These are phyloP conservation scores for Acestrorhynchus altus DNA, from an alignment of 2,797 vertebrate genomes.

Conservation along the genomic window DNA sequence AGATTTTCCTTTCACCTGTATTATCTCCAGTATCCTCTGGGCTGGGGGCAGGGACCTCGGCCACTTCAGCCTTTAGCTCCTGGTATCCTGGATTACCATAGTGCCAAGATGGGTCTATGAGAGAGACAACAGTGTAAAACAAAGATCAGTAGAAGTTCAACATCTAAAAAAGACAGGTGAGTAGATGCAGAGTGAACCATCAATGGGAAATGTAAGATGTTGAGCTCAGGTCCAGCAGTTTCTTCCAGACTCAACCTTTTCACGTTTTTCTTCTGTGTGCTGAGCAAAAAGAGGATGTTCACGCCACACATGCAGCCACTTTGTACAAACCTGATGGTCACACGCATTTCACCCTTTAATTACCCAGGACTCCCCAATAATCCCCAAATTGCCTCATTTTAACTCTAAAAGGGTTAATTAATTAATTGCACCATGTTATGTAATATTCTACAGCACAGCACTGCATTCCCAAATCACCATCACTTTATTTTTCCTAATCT, in stretches of 20 bases:
- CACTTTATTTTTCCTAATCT: too few species aligned
- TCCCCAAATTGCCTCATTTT: too few species aligned
- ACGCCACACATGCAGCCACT: not conserved
- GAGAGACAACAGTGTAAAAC: constrained; percentile 15
- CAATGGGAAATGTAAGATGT: not conserved
- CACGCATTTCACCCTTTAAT: not conserved
- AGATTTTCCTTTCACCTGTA: constrained; percentile 67
- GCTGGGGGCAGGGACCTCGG: constrained; percentile 83
- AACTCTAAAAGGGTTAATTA: too few species aligned
- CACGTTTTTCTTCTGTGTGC: too few species aligned
- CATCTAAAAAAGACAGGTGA: not conserved
- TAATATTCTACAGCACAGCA: too few species aligned
- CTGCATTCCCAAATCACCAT: too few species aligned
- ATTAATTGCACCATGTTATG: too few species aligned
- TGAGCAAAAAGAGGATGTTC: too few species aligned
- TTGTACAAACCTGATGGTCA: not conserved
- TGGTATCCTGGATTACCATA: constrained; percentile 77
- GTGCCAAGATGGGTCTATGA: constrained; percentile 82
- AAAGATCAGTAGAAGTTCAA: not conserved
- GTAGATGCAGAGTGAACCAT: not conserved
- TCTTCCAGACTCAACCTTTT: not conserved
- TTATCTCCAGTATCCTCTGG: constrained; percentile 58
- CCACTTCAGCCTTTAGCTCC: constrained; percentile 90
- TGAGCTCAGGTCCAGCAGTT: not conserved
- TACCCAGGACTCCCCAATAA: not conserved